Conservation (phyloP, 2,113 vertebrate genomes). For the Sceloporus tristichus region DNA sequence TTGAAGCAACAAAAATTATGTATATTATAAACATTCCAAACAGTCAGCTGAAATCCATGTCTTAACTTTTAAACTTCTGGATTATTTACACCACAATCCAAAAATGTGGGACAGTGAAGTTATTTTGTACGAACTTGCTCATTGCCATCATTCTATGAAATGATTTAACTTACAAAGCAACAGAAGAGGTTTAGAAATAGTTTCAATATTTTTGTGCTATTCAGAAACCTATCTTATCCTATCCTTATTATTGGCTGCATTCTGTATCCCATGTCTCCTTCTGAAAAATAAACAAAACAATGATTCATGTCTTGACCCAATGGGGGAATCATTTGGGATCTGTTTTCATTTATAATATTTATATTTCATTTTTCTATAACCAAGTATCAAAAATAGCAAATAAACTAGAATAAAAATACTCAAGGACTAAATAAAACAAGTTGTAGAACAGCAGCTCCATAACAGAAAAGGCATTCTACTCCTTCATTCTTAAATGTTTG, state of each 20-base stretch:
- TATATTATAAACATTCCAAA: constrained; percentile 1
- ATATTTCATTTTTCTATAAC: background rate
- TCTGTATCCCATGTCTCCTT: background rate
- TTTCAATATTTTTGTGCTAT: background rate
- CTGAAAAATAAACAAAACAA: background rate
- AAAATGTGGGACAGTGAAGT: background rate
- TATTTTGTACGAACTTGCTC: background rate
- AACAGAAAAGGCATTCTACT: background rate
- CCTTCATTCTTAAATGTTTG: background rate
- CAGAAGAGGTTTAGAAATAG: background rate
- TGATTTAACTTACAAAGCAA: background rate
- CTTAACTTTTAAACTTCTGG: background rate
- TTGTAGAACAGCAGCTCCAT: background rate
- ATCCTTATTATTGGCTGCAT: too few relatives aligned
- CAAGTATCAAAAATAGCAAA: background rate
- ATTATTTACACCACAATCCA: background rate
- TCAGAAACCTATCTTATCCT: background rate
- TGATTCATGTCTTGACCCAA: background rate
- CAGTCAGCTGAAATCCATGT: background rate
- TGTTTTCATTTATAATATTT: background rate
- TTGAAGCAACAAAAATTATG: constrained; percentile 23
- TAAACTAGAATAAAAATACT: background rate
- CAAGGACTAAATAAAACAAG: background rate
- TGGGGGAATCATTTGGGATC: background rate
- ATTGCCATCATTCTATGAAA: background rate